These are phyloP conservation scores for Oryctolagus cuniculus DNA, from an alignment of 2,113 vertebrate species.

Conservation along the genomic window mOryCun1.1 NC_091445.1:7265001-7265500, in stretches of 20 bases:
- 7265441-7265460: neutral
- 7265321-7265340: neutral
- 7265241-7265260: neutral
- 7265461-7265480: neutral
- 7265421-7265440: neutral
- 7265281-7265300: neutral
- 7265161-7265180: neutral
- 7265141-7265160: neutral
- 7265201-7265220: neutral
- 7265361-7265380: neutral
- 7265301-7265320: neutral
- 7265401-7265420: neutral
- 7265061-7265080: slow-evolving; percentile 15
- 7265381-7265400: rapidly evolving
- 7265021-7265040: neutral
- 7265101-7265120: neutral
- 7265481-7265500: neutral
- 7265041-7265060: neutral
- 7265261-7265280: neutral
- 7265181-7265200: neutral
- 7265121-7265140: neutral
- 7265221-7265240: neutral
- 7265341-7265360: neutral
- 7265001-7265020: neutral
- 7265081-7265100: neutral